Percentiles rank a stretch among this genome's conserved stretches.
These are phyloP conservation scores for Halichondria panicea DNA, from an alignment of 37 sponge, comb jelly and placozoan genomes.

Conservation along the genomic window DNA sequence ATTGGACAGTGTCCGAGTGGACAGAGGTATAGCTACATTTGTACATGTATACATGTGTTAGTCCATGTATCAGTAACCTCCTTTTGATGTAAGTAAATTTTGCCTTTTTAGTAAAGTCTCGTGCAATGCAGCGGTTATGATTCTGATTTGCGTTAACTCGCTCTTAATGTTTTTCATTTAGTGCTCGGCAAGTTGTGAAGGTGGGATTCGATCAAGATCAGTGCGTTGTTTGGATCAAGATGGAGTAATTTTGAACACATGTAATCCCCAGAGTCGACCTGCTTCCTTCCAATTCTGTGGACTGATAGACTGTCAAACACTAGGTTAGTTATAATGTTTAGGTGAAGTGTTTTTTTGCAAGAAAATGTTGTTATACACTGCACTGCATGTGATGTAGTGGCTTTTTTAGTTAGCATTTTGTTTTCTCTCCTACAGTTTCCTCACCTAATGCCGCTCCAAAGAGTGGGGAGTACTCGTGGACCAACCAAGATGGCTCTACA, in stretches of 20 bases:
- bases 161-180: background rate
- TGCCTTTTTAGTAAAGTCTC: too few relatives aligned
- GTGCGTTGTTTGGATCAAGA: slow-evolving; percentile 34
- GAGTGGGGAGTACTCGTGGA: background rate
- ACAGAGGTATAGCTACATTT: background rate
- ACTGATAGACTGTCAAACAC: slow-evolving; percentile 23
- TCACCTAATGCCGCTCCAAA: background rate
- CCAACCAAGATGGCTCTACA: slow-evolving; percentile 9
- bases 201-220: slow-evolving; percentile 21
- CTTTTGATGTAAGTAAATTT: background rate
- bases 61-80: background rate
- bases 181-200: slow-evolving; percentile 50
- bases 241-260: slow-evolving; percentile 8
- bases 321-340: background rate
- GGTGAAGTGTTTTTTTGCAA: background rate
- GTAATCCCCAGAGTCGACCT: slow-evolving; percentile 6
- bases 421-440: background rate
- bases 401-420: background rate
- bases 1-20: background rate
- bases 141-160: background rate
- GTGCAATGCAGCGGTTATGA: background rate
- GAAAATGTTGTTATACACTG: background rate
- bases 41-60: background rate
- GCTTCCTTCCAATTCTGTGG: slow-evolving; percentile 9
- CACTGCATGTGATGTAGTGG: too few relatives aligned